Base-by-base conservation (phyloP, 2,113 vertebrate genomes). In the Oreochromis spilurus region DNA sequence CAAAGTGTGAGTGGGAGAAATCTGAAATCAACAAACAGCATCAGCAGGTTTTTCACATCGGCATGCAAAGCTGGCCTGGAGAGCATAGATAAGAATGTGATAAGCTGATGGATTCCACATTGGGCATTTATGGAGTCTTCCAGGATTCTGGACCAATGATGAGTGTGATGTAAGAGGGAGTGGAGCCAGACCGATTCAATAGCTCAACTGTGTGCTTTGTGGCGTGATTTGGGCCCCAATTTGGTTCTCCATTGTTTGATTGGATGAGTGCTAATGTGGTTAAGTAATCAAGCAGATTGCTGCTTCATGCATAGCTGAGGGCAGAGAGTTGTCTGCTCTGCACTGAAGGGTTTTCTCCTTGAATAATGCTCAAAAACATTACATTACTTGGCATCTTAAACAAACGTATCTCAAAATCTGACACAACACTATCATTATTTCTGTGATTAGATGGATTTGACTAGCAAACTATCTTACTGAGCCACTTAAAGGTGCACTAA, bases 151-250 rank as follows among this genome's bases (percentile, higher is more conserved):
- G 92, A 89, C 95, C 89, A 85, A 86, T 82, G 89, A 90, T 82
- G 91, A 87, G 72, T 91, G 93, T 96, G 96, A 96, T 95, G 95
- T 96, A 96, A 96, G 90, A 83, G 83, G 40, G 80, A 92, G 91
- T 5, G 85, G 89, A 87, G 89, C 90, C 89, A 87, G 50, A 81
- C 14, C 19, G 75, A 89, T 88, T 96, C 93, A 97, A 96, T 96
- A 88, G 95, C 84, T 88, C 70, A 9, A 94, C 95, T 96, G 95
- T 96, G 94, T 84, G 86, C 89, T 86, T 89, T 92, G 89, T 96
- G 95, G 92, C 90, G 95, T 94, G 95, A 95, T 93, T 94, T 91
- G 92, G 93, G 95, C 93, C 92, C 92, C 93, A 93, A 94, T 92
- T 93, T 90, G 87, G 80, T 60, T 5, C 86, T 84, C 40, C 91